Evolutionary conservation across 2,888 invertebrate genomes (phyloP).

Genomic region (Cactoblastis cactorum): DNA sequence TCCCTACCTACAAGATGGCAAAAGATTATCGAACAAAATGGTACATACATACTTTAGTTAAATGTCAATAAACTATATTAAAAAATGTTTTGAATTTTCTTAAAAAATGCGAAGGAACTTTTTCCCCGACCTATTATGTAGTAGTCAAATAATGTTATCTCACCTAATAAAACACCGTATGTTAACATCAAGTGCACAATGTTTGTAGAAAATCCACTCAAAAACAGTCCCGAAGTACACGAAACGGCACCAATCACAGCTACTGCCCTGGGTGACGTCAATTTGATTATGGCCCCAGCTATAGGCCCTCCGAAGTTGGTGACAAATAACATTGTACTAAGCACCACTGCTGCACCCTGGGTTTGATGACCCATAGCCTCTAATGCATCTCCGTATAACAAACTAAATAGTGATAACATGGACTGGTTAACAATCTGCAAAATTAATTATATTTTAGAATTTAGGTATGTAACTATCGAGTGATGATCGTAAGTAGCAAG

Average conservation of each 20-base stretch:
- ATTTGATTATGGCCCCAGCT: slow-evolving; percentile 82
- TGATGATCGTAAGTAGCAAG: no score
- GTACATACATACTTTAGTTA: no score
- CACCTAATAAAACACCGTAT: slow-evolving; percentile 70
- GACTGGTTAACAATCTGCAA: slow-evolving; percentile 84
- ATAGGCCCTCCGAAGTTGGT: slow-evolving; percentile 84
- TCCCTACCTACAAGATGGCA: no score
- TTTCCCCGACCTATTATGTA: no score
- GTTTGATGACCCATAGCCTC: slow-evolving; percentile 82
- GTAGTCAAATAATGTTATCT: slow-evolving; percentile 29
- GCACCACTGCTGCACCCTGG: slow-evolving; percentile 83
- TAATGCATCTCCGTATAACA: slow-evolving; percentile 83
- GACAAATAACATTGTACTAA: slow-evolving; percentile 83
- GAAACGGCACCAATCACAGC: slow-evolving; percentile 59
- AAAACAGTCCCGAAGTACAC: slow-evolving; percentile 64
- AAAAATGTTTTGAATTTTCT: no score
- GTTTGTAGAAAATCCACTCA: slow-evolving; percentile 66
- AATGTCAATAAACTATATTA: no score
- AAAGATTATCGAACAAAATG: no score
- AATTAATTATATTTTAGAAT: neutral
- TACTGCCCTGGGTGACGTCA: slow-evolving; percentile 64
- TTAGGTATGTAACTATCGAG: no score
- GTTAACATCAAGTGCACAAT: slow-evolving; percentile 62
- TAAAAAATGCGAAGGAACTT: no score
- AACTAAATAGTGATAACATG: slow-evolving; percentile 83